These are phyloP conservation scores for Temnothorax longispinosus DNA, from an alignment of 1,140 invertebrate genomes.

Conservation along the genomic window DNA sequence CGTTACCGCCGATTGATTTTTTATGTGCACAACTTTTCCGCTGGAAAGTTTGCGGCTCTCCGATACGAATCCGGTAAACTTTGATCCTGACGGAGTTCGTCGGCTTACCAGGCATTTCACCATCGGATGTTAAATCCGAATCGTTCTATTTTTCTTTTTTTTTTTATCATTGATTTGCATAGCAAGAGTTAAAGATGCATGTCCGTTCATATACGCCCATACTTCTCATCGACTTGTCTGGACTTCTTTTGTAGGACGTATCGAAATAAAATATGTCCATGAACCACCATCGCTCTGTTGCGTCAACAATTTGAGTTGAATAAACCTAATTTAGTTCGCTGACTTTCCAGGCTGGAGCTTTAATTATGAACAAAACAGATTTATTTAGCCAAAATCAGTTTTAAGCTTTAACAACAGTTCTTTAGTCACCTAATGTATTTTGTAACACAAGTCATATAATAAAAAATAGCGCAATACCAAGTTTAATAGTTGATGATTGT, in stretches of 20 bases:
- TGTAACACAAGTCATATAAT: background rate
- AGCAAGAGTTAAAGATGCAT: conserved; percentile 18
- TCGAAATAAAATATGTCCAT: background rate
- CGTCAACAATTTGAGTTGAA: background rate
- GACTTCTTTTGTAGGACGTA: background rate
- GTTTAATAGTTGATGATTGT: background rate
- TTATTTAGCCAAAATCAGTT: background rate
- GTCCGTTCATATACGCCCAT: background rate
- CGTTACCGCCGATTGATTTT: conserved; percentile 61
- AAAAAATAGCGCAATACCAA: background rate
- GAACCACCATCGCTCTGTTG: background rate
- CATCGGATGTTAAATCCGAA: conserved; percentile 27
- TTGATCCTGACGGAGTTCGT: conserved; percentile 23
- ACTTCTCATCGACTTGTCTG: background rate
- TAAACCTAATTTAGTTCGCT: background rate
- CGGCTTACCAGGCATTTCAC: conserved; percentile 38
- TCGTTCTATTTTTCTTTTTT: background rate
- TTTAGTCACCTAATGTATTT: background rate
- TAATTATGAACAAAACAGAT: background rate
- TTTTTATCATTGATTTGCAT: conserved; percentile 36
- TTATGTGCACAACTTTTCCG: conserved; percentile 51
- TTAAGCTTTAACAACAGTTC: background rate
- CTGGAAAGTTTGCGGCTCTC: conserved; percentile 31
- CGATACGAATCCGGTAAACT: conserved; percentile 32
- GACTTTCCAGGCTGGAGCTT: background rate